Evolutionary conservation across 2,797 vertebrate species (phyloP).

Genomic region (Myotis daubentonii): DNA sequence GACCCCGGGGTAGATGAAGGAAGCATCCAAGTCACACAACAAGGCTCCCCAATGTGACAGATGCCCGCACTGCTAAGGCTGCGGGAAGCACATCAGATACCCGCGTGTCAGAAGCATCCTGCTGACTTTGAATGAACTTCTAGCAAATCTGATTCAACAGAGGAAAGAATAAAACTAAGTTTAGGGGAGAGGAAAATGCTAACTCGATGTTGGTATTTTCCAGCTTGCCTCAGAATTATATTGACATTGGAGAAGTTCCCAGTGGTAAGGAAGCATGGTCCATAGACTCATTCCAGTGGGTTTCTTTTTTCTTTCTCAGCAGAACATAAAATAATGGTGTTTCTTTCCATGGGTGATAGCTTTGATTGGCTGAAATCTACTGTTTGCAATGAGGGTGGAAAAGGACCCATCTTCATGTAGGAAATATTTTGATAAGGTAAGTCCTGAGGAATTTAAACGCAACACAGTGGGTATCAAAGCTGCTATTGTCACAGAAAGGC

Average conservation of each 20-base stretch:
- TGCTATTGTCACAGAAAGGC: not conserved
- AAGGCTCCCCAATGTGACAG: not conserved
- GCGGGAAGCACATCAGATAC: rapidly evolving
- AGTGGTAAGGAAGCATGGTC: not conserved
- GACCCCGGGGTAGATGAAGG: not conserved
- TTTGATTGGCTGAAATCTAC: not conserved
- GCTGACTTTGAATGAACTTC: not conserved
- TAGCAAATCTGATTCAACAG: not conserved
- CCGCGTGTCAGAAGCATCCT: not conserved
- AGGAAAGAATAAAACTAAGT: not conserved
- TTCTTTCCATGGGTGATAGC: not conserved
- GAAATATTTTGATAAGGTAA: not conserved
- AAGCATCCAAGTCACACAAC: too few relatives aligned
- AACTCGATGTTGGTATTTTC: not conserved
- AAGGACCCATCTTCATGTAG: not conserved
- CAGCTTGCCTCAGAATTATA: not conserved
- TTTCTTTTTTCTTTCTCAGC: not conserved
- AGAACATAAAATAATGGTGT: not conserved
- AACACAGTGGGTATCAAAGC: not conserved
- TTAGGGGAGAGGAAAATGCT: not conserved
- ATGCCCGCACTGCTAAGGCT: too few relatives aligned
- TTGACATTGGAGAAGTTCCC: not conserved
- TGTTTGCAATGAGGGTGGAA: not conserved
- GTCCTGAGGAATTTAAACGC: not conserved
- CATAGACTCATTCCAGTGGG: too few relatives aligned